Conservation (phyloP, 2,888 invertebrate species). For the Eutolmus rufibarbis region DNA sequence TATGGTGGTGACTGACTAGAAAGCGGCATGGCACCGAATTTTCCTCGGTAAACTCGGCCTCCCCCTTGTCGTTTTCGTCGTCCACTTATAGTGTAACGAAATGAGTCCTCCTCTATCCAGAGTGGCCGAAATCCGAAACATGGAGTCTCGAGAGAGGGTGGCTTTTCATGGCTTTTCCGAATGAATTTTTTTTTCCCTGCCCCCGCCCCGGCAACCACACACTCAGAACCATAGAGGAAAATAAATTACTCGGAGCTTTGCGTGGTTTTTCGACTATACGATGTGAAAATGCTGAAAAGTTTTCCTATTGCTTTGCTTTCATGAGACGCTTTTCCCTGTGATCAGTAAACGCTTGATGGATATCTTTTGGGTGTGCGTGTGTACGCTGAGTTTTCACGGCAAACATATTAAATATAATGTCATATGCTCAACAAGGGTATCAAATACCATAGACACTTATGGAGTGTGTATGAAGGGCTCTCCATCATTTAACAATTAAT, state of each 20-base stretch:
- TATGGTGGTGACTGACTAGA: neutral
- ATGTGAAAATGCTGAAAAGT: neutral
- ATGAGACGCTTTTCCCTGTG: neutral
- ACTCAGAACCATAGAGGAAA: neutral
- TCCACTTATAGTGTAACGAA: neutral
- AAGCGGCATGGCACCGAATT: neutral
- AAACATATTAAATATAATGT: neutral
- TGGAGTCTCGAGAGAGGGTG: neutral
- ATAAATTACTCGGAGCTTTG: neutral
- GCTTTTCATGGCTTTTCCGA: neutral
- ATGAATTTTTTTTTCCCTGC: neutral
- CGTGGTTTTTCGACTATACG: neutral
- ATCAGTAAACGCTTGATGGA: neutral
- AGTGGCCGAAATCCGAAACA: neutral
- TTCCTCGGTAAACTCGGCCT: constrained; percentile 11
- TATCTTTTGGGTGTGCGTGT: neutral
- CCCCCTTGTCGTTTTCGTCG: neutral
- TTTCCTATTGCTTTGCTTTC: neutral
- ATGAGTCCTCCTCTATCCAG: neutral
- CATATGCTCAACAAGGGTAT: neutral
- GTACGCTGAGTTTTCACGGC: neutral
- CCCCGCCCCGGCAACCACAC: neutral
- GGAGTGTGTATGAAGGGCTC: neutral
- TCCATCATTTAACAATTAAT: neutral
- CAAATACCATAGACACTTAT: neutral